Conservation (phyloP, 2,113 vertebrate genomes). For the Pipa parva region DNA sequence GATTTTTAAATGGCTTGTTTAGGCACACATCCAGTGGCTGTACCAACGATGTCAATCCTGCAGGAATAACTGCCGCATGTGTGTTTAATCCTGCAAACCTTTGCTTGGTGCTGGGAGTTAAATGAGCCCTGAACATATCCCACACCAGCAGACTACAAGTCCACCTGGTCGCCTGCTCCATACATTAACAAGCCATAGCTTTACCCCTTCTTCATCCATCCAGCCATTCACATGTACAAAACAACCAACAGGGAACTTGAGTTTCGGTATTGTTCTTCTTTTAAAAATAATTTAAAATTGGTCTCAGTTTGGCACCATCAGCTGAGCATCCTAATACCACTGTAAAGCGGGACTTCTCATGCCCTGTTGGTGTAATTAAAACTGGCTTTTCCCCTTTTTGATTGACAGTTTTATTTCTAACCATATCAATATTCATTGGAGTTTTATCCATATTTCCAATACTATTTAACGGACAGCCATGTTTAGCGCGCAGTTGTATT, state of each 20-base stretch:
- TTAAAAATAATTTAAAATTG: background rate
- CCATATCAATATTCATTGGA: background rate
- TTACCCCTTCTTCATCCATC: slow-evolving; percentile 16
- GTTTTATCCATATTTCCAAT: slow-evolving; percentile 1
- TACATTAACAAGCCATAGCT: slow-evolving; percentile 11
- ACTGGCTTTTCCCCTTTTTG: slow-evolving; percentile 6
- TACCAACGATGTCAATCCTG: slow-evolving; percentile 9
- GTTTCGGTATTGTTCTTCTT: background rate
- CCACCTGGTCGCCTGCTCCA: slow-evolving; percentile 14
- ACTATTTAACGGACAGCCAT: background rate
- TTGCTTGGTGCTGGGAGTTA: slow-evolving; percentile 2
- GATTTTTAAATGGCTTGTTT: slow-evolving; percentile 13
- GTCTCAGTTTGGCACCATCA: slow-evolving; percentile 3
- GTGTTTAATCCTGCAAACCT: slow-evolving; percentile 8
- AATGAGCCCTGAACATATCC: slow-evolving; percentile 1
- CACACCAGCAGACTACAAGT: background rate
- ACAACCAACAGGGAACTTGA: background rate
- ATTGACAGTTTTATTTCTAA: slow-evolving; percentile 39
- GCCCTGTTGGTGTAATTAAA: too few relatives aligned
- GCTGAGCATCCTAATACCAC: background rate
- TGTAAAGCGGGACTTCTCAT: background rate
- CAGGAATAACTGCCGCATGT: slow-evolving; percentile 7
- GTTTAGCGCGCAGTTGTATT: too few relatives aligned
- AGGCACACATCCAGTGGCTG: slow-evolving; percentile 4
- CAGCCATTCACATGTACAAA: background rate